These are phyloP conservation scores for Dendropsophus ebraccatus DNA, from an alignment of 2,113 vertebrate species.

Conservation along the genomic window DNA sequence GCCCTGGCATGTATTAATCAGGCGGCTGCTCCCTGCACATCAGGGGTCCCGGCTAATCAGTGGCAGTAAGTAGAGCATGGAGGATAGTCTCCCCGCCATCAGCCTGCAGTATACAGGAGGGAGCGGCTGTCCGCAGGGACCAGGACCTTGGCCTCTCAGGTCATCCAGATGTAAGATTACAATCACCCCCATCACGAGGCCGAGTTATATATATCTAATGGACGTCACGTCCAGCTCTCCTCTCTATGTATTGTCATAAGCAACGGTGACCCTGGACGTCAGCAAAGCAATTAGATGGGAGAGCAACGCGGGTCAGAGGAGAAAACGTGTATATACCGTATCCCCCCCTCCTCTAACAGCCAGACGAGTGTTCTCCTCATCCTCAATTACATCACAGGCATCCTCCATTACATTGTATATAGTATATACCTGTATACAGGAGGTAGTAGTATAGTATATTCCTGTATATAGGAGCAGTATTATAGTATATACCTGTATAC, in stretches of 20 bases:
- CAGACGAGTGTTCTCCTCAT: no score
- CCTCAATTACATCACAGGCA: no score
- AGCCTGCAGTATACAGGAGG: background rate
- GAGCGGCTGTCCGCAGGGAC: background rate
- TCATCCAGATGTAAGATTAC: background rate
- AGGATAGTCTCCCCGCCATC: background rate
- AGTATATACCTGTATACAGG: no score
- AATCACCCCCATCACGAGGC: background rate
- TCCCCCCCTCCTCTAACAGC: no score
- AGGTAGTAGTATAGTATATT: no score
- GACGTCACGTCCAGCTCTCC: background rate
- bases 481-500: no score
- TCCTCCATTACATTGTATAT: no score
- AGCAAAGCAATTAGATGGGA: background rate
- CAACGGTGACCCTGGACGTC: background rate
- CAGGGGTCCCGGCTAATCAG: slow-evolving; percentile 19
- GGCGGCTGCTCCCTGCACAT: slow-evolving; percentile 1
- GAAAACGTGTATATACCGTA: no score
- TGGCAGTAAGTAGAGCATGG: slow-evolving; percentile 31
- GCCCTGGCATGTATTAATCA: slow-evolving; percentile 4
- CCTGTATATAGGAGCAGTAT: no score
- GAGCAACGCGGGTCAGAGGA: background rate
- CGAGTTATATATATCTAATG: background rate
- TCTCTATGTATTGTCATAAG: background rate
- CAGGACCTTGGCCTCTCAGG: background rate